These are phyloP conservation scores for Apostichopus californicus DNA, from an alignment of 35 echinoderm and acorn worm genomes.

Conservation along the genomic window DNA sequence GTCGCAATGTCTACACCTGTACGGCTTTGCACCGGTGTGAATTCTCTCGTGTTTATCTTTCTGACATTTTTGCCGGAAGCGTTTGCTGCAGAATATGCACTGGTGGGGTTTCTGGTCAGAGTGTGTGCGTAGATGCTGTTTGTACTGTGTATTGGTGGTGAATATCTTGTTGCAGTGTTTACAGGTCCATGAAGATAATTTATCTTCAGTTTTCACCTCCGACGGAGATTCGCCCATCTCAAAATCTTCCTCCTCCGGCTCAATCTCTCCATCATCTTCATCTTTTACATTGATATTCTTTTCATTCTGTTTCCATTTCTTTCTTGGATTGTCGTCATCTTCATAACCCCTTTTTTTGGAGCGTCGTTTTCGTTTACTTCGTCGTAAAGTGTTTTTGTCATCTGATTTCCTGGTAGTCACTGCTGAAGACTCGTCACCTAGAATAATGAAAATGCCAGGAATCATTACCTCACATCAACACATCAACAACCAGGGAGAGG, in stretches of 20 bases:
- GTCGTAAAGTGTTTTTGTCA: background rate
- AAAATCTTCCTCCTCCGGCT: background rate
- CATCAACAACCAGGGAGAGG: too few relatives aligned
- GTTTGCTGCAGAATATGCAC: slow-evolving; percentile 29
- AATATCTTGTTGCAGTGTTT: slow-evolving; percentile 20
- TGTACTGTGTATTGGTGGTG: slow-evolving; percentile 9
- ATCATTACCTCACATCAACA: too few relatives aligned
- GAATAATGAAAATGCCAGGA: background rate
- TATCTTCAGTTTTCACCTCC: background rate
- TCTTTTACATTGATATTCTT: background rate
- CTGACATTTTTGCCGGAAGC: slow-evolving; percentile 42
- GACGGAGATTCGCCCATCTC: background rate
- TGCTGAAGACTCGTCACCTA: background rate
- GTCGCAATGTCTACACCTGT: slow-evolving; percentile 40
- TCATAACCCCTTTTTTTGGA: slow-evolving; percentile 28
- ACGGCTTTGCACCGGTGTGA: slow-evolving; percentile 36
- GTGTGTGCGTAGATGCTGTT: slow-evolving; percentile 18
- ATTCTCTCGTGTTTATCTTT: slow-evolving; percentile 54
- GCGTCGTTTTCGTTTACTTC: slow-evolving; percentile 21
- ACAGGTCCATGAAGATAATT: background rate
- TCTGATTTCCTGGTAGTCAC: background rate
- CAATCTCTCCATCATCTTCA: background rate
- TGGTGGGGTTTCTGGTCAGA: slow-evolving; percentile 19
- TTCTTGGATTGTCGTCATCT: background rate
- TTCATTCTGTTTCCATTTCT: background rate